These are phyloP conservation scores for Trachelus stipa DNA, from an alignment of 2,888 invertebrate species.

Conservation along the genomic window DNA sequence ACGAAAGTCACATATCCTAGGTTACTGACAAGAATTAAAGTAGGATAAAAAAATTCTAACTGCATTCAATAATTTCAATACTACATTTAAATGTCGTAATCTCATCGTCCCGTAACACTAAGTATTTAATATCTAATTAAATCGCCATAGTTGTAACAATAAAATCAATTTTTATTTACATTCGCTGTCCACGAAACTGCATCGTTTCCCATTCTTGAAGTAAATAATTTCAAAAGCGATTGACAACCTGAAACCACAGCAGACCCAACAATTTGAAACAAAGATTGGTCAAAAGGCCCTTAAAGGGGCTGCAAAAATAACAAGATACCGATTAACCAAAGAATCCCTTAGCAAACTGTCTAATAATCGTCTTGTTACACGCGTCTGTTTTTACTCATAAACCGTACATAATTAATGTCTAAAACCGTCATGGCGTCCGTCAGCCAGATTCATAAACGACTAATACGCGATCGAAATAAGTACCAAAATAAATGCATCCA, in stretches of 20 bases:
- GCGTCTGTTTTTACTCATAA: neutral
- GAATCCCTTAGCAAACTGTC: neutral
- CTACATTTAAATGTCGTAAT: neutral
- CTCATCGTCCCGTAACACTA: neutral
- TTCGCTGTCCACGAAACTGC: neutral
- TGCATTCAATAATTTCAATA: neutral
- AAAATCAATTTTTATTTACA: neutral
- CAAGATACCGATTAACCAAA: neutral
- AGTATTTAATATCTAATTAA: neutral
- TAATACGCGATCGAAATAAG: neutral
- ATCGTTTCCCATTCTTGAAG: neutral
- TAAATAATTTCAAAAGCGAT: neutral
- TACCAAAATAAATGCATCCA: neutral
- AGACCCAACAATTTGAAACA: neutral
- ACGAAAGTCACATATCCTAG: neutral
- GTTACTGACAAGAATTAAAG: neutral
- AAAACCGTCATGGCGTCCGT: neutral
- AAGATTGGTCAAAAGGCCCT: neutral
- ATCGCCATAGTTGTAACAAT: neutral
- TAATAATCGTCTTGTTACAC: neutral
- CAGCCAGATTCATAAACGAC: neutral
- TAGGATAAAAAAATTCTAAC: neutral
- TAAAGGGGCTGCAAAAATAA: neutral
- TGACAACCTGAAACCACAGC: neutral
- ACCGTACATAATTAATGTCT: neutral